Conservation (phyloP, 2,888 invertebrate genomes). For the Euplexia lucipara region DNA sequence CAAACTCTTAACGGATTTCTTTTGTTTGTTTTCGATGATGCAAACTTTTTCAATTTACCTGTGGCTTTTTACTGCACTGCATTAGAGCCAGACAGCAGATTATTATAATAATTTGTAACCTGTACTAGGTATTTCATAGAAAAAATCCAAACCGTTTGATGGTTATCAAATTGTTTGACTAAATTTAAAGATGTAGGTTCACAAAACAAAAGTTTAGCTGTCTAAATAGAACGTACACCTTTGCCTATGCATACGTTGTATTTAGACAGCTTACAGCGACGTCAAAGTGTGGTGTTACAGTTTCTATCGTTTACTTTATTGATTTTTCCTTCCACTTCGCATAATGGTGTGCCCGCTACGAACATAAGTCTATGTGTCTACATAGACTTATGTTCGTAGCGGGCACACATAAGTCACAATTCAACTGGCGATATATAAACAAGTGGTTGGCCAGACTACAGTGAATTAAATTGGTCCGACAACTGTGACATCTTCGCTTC, state of each 20-base stretch:
- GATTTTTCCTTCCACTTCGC: conserved; percentile 60
- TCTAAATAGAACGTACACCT: too few relatives aligned
- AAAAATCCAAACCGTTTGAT: background rate
- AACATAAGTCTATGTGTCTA: conserved; percentile 24
- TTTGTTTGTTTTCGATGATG: background rate
- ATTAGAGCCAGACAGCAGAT: background rate
- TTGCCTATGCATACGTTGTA: background rate
- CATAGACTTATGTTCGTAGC: too few relatives aligned
- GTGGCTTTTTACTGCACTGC: too few relatives aligned
- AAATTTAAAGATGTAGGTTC: background rate
- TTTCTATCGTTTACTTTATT: conserved; percentile 61
- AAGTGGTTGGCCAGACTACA: conserved; percentile 45
- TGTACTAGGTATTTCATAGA: too few relatives aligned
- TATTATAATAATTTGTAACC: too few relatives aligned
- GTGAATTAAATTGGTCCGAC: conserved; percentile 59
- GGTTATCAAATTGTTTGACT: background rate
- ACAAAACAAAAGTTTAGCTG: too few relatives aligned
- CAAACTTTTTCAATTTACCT: conserved; percentile 1
- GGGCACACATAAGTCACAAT: conserved; percentile 35
- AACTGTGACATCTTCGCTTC: conserved; percentile 59
- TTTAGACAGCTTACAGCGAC: conserved; percentile 33
- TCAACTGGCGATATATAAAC: conserved; percentile 45
- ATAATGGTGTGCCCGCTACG: conserved; percentile 36
- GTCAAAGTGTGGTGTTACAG: conserved; percentile 54
- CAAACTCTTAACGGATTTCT: background rate